Percentiles rank a stretch among this genome's conserved stretches.
Conservation (phyloP, 2,797 vertebrate species). For the Anguilla obscura region DNA sequence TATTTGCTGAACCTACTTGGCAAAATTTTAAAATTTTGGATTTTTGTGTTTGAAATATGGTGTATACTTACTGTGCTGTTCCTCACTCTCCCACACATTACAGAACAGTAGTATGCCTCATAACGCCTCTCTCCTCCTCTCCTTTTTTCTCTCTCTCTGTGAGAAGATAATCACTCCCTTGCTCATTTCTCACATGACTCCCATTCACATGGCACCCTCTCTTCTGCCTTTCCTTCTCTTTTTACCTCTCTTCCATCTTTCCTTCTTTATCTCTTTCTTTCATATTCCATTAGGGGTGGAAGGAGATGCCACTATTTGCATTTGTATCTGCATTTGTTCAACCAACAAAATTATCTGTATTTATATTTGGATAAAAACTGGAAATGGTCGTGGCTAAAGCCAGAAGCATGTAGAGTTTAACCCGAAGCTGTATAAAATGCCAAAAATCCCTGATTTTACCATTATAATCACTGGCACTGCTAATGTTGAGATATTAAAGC, state of each 20-base stretch:
- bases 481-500: no score
- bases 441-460: no score
- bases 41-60: not conserved
- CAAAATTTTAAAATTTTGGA: not conserved
- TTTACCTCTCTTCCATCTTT: not conserved
- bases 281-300: no score
- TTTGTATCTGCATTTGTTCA: no score
- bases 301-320: no score
- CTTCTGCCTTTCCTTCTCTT: not conserved
- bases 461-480: no score
- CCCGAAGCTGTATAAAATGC: no score
- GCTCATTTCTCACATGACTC: not conserved
- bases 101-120: not conserved
- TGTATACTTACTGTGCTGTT: not conserved
- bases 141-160: not conserved
- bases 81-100: not conserved
- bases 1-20: not conserved
- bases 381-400: no score
- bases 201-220: not conserved
- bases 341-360: no score
- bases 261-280: no score
- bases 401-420: no score
- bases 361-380: no score
- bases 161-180: slow-evolving; percentile 3
- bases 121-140: not conserved